These are phyloP conservation scores for Tyto alba DNA, from an alignment of 2,113 vertebrate genomes.

Conservation along the genomic window DNA sequence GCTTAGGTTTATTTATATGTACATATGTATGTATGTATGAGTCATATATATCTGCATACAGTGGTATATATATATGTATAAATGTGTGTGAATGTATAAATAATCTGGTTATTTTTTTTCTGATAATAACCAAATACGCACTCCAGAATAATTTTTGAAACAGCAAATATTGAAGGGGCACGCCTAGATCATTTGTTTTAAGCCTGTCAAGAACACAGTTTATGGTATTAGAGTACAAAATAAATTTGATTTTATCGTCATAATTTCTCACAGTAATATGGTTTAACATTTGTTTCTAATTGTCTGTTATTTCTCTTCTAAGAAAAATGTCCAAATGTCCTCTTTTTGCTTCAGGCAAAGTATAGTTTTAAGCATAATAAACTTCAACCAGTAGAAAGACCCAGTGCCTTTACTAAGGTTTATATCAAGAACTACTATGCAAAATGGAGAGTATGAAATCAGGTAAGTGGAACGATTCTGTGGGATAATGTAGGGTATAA, in stretches of 20 bases:
- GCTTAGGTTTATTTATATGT: neutral
- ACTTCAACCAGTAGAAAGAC: neutral
- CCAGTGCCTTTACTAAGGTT: neutral
- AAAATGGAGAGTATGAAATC: neutral
- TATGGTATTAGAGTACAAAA: neutral
- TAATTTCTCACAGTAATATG: neutral
- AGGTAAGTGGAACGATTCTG: neutral
- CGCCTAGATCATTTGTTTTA: neutral
- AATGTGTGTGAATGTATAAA: neutral
- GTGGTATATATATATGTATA: too few species aligned
- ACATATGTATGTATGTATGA: neutral
- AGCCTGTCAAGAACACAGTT: fast-evolving
- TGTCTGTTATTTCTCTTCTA: neutral
- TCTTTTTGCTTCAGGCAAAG: neutral
- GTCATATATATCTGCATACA: neutral
- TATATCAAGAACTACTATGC: neutral
- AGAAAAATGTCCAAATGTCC: neutral
- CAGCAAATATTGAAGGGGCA: neutral
- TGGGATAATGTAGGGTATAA: neutral
- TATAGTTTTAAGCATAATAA: neutral
- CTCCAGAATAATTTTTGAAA: neutral
- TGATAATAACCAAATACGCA: neutral
- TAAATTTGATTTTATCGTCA: neutral
- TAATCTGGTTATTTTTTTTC: too few species aligned
- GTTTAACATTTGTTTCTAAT: neutral